Conservation (phyloP, 2,113 vertebrate species). For the Telmatochromis brichardi region DNA sequence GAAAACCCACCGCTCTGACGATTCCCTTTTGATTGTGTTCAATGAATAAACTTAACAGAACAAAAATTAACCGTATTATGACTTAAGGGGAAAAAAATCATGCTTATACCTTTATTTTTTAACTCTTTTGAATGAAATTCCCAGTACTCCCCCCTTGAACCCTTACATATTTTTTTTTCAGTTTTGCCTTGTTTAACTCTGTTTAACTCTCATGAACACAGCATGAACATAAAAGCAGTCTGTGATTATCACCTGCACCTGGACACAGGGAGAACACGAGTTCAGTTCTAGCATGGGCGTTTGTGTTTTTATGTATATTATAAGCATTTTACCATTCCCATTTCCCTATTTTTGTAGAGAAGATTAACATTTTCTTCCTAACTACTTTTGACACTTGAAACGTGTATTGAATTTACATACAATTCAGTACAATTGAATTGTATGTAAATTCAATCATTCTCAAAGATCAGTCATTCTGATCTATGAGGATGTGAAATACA, state of each 20-base stretch:
- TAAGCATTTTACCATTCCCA: background rate
- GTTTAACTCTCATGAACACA: background rate
- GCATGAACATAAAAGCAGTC: background rate
- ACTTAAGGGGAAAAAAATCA: background rate
- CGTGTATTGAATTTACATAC: background rate
- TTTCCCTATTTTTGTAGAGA: background rate
- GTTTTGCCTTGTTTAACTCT: background rate
- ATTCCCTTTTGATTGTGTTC: background rate
- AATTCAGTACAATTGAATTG: background rate
- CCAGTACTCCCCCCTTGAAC: background rate
- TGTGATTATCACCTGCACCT: background rate
- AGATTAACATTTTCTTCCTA: background rate
- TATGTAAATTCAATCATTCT: background rate
- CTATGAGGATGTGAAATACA: background rate
- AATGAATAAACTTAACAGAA: background rate
- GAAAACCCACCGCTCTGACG: background rate
- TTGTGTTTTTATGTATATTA: background rate
- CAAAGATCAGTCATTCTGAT: background rate
- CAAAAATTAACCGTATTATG: background rate
- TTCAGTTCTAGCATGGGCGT: background rate
- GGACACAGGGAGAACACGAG: background rate
- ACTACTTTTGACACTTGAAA: background rate
- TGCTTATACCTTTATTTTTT: background rate
- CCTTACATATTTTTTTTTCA: background rate
- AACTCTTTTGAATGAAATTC: background rate